Conservation (phyloP, 2,888 invertebrate species). For the Malthinus seriepunctatus region DNA sequence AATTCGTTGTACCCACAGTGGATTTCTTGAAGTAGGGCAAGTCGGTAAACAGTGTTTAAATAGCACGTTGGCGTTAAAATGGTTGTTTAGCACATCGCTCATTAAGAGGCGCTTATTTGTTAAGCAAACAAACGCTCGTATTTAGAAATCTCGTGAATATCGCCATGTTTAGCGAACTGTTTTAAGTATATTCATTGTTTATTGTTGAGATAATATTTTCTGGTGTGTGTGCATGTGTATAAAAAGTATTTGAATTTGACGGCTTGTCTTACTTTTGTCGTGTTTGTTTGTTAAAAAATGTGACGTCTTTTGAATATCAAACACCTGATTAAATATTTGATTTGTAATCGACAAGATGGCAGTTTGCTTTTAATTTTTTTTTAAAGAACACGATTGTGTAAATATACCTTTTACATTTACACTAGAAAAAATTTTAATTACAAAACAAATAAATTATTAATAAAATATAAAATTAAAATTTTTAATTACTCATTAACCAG, state of each 20-base stretch:
- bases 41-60: constrained; percentile 44
- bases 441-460: too few relatives aligned
- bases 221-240: constrained; percentile 1
- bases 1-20: constrained; percentile 46
- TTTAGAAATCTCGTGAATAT: constrained; percentile 27
- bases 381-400: too few relatives aligned
- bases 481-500: too few relatives aligned
- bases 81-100: constrained; percentile 37
- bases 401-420: too few relatives aligned
- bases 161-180: constrained; percentile 25
- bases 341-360: constrained; percentile 5
- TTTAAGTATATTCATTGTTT: constrained; percentile 23
- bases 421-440: too few relatives aligned
- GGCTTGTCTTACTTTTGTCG: constrained; percentile 4
- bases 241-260: constrained; percentile 14
- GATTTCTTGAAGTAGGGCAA: constrained; percentile 41
- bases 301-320: constrained; percentile 2
- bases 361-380: background rate
- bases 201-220: constrained; percentile 21
- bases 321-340: constrained; percentile 5
- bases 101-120: constrained; percentile 30
- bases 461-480: too few relatives aligned
- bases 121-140: constrained; percentile 23
- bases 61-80: constrained; percentile 40
- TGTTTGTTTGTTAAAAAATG: constrained; percentile 11